Conservation (phyloP, 2,113 vertebrate genomes). For the Lycaon pictus region DNA sequence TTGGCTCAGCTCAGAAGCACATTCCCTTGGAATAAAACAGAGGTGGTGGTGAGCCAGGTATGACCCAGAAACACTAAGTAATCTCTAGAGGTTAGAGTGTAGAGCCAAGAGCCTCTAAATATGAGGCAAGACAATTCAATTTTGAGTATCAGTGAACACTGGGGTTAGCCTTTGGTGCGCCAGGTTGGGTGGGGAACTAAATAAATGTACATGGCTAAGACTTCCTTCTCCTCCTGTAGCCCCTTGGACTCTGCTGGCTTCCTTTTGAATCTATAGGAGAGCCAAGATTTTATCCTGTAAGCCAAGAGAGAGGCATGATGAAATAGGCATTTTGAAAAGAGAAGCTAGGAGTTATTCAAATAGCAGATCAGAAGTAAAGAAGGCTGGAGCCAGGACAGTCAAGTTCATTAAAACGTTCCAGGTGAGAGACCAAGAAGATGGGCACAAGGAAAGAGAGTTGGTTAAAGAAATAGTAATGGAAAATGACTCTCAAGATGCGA, state of each 20-base stretch:
- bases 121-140: background rate
- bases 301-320: background rate
- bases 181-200: background rate
- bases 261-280: background rate
- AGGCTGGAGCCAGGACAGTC: background rate
- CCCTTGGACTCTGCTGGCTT: background rate
- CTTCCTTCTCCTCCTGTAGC: background rate
- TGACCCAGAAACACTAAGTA: background rate
- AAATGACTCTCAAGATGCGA: background rate
- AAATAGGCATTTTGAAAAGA: background rate
- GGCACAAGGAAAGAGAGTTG: background rate
- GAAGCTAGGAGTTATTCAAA: background rate
- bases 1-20: background rate
- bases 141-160: background rate
- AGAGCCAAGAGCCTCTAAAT: background rate
- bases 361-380: background rate
- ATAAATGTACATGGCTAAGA: background rate
- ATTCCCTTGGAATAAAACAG: background rate
- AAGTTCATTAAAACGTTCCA: background rate
- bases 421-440: background rate
- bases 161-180: background rate
- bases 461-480: background rate
- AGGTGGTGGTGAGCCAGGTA: background rate
- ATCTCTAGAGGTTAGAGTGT: background rate
- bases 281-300: background rate